A percentile compares a stretch with the other conserved stretches of the same genome.
These are phyloP conservation scores for Alces alces DNA, from an alignment of 2,113 vertebrate species.

Conservation along the genomic window DNA sequence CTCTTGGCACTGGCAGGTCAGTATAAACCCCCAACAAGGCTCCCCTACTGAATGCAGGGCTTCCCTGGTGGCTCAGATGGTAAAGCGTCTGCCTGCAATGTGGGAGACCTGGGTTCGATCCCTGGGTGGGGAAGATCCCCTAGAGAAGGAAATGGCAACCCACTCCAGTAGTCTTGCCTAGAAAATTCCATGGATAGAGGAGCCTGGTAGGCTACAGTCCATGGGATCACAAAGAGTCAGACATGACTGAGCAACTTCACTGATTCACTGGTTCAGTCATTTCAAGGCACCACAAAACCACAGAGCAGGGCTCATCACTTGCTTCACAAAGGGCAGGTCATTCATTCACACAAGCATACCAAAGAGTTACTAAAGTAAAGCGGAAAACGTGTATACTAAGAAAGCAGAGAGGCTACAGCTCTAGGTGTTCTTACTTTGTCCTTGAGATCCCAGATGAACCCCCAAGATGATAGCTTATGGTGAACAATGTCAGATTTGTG, in stretches of 20 bases:
- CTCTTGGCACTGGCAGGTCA: accelerated
- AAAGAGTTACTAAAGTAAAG: background rate
- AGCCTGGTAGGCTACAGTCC: background rate
- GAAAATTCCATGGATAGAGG: background rate
- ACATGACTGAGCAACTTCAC: background rate
- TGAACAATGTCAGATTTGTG: background rate
- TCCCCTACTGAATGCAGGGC: background rate
- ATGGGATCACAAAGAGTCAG: background rate
- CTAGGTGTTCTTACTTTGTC: background rate
- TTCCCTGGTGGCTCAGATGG: background rate
- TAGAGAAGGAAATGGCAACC: background rate
- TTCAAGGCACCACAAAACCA: background rate
- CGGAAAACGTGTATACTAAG: background rate
- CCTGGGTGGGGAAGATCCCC: background rate
- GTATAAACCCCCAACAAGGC: background rate
- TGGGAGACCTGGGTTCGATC: accelerated
- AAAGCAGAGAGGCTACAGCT: background rate
- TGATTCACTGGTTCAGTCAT: background rate
- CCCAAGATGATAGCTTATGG: background rate
- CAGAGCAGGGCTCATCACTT: background rate
- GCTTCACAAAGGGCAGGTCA: background rate
- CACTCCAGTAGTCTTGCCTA: background rate
- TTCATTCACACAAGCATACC: background rate
- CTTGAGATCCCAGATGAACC: background rate
- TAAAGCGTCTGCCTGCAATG: background rate